Conservation (phyloP, 2,113 vertebrate genomes). For the Petrocephalus microphthalmus region DNA sequence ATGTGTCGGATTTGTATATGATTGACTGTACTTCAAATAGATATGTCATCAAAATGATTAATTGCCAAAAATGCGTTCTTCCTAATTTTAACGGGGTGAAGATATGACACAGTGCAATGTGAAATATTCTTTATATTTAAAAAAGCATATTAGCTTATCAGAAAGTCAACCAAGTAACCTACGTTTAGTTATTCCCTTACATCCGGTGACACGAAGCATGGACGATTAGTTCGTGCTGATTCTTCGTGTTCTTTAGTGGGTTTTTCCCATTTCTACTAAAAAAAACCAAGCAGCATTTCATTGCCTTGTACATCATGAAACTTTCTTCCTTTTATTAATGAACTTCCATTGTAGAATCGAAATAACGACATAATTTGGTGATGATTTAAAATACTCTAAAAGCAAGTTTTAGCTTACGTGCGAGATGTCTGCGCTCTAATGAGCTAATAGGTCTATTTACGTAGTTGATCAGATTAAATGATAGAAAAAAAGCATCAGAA, state of each 20-base stretch:
- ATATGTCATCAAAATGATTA: background rate
- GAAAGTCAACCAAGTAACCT: background rate
- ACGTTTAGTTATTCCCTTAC: background rate
- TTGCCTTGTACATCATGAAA: background rate
- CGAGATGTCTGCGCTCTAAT: background rate
- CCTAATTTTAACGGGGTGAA: background rate
- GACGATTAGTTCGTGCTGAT: background rate
- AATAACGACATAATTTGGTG: background rate
- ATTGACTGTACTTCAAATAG: background rate
- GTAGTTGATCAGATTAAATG: background rate
- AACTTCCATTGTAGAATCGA: background rate
- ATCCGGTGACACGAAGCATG: constrained; percentile 3
- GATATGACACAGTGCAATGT: background rate
- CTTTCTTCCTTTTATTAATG: background rate
- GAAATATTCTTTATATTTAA: background rate
- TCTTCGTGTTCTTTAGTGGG: background rate
- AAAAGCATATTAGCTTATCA: background rate
- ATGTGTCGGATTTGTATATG: background rate
- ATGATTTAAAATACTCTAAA: background rate
- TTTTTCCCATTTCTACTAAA: background rate
- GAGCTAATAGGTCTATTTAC: background rate
- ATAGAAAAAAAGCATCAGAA: background rate
- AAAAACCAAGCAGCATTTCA: background rate
- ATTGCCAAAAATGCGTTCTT: background rate
- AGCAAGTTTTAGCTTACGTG: background rate